phyloP scores from a whole-genome alignment of 2,113 vertebrate genomes.

The Petaurus breviceps region DNA sequence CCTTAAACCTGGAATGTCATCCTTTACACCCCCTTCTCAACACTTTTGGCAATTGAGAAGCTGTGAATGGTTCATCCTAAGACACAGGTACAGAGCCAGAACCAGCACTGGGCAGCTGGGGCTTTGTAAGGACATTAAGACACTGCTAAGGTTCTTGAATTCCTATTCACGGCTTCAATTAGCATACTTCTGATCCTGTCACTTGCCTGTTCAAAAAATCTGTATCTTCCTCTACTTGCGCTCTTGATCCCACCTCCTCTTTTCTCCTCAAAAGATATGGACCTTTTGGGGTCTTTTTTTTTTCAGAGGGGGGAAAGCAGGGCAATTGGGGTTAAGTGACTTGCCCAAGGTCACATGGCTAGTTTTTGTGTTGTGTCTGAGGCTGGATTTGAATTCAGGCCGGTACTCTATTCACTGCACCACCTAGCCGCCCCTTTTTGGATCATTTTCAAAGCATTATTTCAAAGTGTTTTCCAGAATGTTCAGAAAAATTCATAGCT shows the following conservation, averaged over 20 bases:
- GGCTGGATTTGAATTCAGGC: too few relatives aligned
- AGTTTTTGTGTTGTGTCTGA: too few relatives aligned
- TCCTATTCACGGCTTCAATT: not conserved
- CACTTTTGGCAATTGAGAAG: not conserved
- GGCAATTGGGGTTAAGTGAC: too few relatives aligned
- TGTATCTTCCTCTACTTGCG: not conserved
- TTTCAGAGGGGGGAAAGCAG: too few relatives aligned
- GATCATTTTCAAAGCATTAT: too few relatives aligned
- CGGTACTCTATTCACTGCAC: too few relatives aligned
- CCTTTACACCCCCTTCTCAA: not conserved
- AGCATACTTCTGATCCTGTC: not conserved
- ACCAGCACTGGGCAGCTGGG: not conserved
- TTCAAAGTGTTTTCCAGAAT: too few relatives aligned
- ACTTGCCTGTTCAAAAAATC: not conserved
- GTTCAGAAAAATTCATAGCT: too few relatives aligned
- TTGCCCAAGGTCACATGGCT: too few relatives aligned
- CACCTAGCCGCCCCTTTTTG: too few relatives aligned
- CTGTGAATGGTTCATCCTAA: not conserved
- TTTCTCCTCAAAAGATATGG: too few relatives aligned
- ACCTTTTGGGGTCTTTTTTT: too few relatives aligned
- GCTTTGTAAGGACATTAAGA: not conserved
- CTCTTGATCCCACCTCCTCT: not conserved
- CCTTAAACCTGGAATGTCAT: not conserved
- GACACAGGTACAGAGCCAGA: not conserved
- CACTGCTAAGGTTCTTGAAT: not conserved